Conservation (phyloP, 2,888 invertebrate genomes). For the Lydus trimaculatus region DNA sequence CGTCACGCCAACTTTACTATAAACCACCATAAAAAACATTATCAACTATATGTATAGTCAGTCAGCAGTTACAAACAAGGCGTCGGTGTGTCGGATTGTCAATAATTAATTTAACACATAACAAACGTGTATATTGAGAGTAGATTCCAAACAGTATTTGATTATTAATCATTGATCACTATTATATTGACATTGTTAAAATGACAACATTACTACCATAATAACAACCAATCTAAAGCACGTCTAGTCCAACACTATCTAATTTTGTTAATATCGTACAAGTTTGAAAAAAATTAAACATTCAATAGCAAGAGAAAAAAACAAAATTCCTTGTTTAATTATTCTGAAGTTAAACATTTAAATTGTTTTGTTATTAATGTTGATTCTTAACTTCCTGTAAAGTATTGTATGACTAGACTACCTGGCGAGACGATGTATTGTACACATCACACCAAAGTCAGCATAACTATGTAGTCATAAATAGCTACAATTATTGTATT, state of each 20-base stretch:
- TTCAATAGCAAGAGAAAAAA: too few species aligned
- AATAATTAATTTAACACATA: conserved; percentile 4
- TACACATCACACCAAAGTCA: too few species aligned
- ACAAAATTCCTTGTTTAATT: too few species aligned
- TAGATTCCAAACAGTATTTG: background rate
- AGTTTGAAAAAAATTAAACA: too few species aligned
- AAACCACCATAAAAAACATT: background rate
- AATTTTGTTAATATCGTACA: too few species aligned
- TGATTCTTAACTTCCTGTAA: background rate
- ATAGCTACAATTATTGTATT: too few species aligned
- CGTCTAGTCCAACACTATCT: too few species aligned
- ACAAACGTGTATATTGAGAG: background rate
- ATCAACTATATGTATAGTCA: background rate
- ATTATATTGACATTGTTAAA: background rate
- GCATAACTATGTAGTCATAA: too few species aligned
- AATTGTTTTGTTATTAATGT: background rate
- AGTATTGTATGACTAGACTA: too few species aligned
- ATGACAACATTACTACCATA: background rate
- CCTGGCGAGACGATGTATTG: too few species aligned
- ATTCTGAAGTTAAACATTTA: background rate
- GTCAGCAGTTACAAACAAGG: background rate
- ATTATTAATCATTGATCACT: conserved; percentile 1
- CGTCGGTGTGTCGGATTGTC: conserved; percentile 1
- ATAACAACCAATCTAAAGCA: too few species aligned
- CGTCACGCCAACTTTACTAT: background rate